phyloP scores from a whole-genome alignment of 2,797 vertebrate species.

The Hipposideros larvatus region DNA sequence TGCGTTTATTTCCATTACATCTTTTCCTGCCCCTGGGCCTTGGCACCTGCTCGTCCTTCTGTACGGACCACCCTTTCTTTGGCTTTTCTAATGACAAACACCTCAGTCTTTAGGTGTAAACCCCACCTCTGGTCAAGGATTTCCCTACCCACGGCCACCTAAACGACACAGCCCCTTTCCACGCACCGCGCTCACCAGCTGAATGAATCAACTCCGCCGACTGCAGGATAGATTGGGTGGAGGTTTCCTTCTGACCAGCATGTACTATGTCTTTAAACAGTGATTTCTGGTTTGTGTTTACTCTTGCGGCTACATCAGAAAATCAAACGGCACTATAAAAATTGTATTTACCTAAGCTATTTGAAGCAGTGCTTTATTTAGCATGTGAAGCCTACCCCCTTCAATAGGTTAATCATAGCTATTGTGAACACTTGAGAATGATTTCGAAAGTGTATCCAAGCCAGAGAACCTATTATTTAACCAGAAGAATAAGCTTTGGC shows the following conservation, averaged over 20 bases:
- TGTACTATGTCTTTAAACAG: background rate
- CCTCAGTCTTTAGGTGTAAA: background rate
- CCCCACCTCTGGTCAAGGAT: background rate
- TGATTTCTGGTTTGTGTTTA: background rate
- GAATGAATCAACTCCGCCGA: rapidly evolving
- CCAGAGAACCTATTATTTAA: conserved; percentile 20
- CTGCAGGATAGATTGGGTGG: rapidly evolving
- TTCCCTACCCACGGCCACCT: background rate
- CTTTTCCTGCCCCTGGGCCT: background rate
- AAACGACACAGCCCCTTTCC: background rate
- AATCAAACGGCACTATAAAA: background rate
- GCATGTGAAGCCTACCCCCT: background rate
- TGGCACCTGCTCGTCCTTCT: background rate
- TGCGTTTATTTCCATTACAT: background rate
- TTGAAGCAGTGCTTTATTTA: background rate
- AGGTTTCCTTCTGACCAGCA: background rate
- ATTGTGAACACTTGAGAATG: background rate
- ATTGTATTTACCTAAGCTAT: background rate
- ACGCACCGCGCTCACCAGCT: rapidly evolving
- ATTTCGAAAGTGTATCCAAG: background rate
- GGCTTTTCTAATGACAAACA: background rate
- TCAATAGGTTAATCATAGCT: background rate
- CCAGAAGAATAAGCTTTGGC: no score
- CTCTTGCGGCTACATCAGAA: background rate
- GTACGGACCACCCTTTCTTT: background rate